Percentiles rank a stretch among this genome's conserved stretches.
Conservation (phyloP, 2,113 vertebrate species). For the Rhabdomys dilectus region DNA sequence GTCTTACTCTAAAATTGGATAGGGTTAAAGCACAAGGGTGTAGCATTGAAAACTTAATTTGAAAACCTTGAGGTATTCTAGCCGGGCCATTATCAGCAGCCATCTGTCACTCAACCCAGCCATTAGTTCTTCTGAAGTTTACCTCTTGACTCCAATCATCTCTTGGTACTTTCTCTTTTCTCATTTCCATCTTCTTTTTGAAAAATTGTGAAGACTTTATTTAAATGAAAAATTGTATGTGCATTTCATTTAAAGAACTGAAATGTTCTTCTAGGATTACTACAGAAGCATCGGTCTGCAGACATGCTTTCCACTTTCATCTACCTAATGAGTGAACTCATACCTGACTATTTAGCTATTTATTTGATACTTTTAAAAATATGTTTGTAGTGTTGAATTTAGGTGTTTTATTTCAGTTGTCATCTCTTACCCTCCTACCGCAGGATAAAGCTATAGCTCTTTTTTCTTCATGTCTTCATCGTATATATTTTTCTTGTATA, state of each 20-base stretch:
- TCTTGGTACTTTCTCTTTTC: conserved; percentile 29
- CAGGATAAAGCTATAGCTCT: background rate
- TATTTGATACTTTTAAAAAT: background rate
- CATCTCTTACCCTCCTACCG: background rate
- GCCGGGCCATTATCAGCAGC: conserved; percentile 6
- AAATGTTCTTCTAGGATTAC: conserved; percentile 17
- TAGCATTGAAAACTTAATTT: conserved; percentile 64
- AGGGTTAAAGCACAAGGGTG: conserved; percentile 66
- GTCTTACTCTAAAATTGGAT: conserved; percentile 76
- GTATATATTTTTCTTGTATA: background rate
- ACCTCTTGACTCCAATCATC: conserved; percentile 6
- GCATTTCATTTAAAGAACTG: conserved; percentile 3
- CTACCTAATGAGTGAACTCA: background rate
- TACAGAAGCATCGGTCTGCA: background rate
- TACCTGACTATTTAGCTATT: background rate
- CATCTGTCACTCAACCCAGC: conserved; percentile 29
- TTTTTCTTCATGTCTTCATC: background rate
- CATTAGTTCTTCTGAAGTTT: conserved; percentile 18
- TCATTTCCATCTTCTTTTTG: background rate
- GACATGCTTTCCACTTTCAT: background rate
- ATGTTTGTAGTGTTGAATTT: background rate
- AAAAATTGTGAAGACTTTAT: conserved; percentile 10
- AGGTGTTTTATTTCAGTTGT: background rate
- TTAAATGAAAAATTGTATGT: conserved; percentile 27
- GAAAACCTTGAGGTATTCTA: conserved; percentile 29